phyloP scores from a whole-genome alignment of 1,140 invertebrate genomes.

The Tetragnatha versicolor region DNA sequence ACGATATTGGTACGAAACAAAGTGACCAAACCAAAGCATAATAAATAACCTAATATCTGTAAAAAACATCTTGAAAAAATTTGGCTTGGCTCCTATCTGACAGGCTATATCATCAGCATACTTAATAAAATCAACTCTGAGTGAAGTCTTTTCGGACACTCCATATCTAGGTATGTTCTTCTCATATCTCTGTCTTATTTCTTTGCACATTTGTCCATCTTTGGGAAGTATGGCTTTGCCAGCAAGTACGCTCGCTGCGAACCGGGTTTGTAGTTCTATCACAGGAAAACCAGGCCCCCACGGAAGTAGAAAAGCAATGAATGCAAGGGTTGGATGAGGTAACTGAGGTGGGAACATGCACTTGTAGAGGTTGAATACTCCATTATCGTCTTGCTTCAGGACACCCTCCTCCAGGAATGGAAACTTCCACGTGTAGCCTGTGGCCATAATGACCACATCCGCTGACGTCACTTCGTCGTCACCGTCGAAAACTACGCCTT shows the following conservation, averaged over 20 bases:
- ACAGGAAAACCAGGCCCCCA: constrained; percentile 68
- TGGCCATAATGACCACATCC: constrained; percentile 55
- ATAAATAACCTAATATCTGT: constrained; percentile 63
- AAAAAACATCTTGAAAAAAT: constrained; percentile 61
- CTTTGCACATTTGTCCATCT: constrained; percentile 60
- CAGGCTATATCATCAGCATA: constrained; percentile 67
- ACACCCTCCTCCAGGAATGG: constrained; percentile 43
- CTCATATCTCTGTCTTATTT: constrained; percentile 60
- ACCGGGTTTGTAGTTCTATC: constrained; percentile 64
- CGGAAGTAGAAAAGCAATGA: constrained; percentile 68
- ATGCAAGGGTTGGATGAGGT: constrained; percentile 62
- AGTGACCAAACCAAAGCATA: constrained; percentile 63
- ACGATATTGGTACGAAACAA: constrained; percentile 66
- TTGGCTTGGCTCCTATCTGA: constrained; percentile 64
- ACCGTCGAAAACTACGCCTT: constrained; percentile 61
- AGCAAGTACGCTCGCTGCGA: constrained; percentile 46
- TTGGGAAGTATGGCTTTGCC: constrained; percentile 58
- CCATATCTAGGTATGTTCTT: constrained; percentile 55
- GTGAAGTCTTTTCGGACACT: constrained; percentile 61
- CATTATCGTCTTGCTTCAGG: constrained; percentile 58
- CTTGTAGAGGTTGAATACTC: constrained; percentile 65
- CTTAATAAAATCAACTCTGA: constrained; percentile 64
- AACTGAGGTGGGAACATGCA: constrained; percentile 63
- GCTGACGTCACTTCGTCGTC: constrained; percentile 4
- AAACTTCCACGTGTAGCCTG: constrained; percentile 59